Percentiles rank a stretch among this genome's conserved stretches.
phyloP scores from a whole-genome alignment of 2,797 vertebrate genomes.

The Crenuchus spilurus region DNA sequence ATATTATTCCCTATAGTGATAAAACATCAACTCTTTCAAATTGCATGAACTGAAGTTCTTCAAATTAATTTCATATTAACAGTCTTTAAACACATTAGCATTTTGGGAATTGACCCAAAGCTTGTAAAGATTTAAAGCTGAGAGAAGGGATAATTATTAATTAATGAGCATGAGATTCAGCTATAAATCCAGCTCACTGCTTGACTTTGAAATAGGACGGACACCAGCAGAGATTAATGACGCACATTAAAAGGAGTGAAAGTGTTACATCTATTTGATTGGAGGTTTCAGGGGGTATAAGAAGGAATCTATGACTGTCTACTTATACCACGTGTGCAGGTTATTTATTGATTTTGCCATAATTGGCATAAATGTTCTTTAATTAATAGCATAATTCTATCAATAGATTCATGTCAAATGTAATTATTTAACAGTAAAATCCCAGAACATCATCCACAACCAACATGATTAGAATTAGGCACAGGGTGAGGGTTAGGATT shows the following conservation, averaged over 20 bases:
- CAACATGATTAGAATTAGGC: no score
- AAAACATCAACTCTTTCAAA: neutral
- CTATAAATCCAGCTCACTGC: neutral
- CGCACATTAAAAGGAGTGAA: neutral
- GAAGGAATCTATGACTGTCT: neutral
- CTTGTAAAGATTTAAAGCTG: neutral
- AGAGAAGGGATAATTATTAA: neutral
- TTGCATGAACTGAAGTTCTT: neutral
- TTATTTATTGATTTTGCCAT: no score
- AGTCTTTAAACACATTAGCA: neutral
- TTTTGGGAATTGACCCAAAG: neutral
- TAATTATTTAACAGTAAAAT: no score
- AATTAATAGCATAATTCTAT: no score
- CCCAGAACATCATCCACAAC: no score
- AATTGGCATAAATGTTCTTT: no score
- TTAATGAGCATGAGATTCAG: neutral
- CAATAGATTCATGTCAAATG: no score
- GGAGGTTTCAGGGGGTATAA: neutral
- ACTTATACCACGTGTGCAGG: neutral
- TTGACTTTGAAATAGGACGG: slow-evolving; percentile 1
- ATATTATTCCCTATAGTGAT: neutral
- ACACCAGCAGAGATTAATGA: neutral
- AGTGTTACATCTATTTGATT: neutral
- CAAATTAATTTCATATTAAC: neutral
- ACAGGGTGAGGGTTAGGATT: no score